Evolutionary conservation across 2,888 invertebrate species (phyloP).

Genomic region (Nemapogon koenigi): DNA sequence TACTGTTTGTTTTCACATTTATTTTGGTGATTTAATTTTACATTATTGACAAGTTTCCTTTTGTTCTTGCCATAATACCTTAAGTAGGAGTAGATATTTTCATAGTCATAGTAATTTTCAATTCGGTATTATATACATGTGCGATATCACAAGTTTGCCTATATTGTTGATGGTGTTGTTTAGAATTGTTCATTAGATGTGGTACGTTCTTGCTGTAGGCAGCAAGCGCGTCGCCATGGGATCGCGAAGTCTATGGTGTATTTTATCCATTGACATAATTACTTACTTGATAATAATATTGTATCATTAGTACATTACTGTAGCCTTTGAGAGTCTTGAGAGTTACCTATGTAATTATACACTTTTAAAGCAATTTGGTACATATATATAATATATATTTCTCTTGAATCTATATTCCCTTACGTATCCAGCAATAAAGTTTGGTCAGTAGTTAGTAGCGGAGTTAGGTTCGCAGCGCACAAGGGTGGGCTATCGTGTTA

Average conservation of each 20-base stretch:
- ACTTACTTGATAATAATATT: slow-evolving; percentile 60
- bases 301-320: slow-evolving; percentile 65
- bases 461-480: slow-evolving; percentile 62
- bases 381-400: slow-evolving; percentile 42
- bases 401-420: slow-evolving; percentile 63
- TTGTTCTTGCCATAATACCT: slow-evolving; percentile 61
- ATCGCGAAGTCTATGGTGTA: slow-evolving; percentile 59
- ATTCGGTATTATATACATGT: slow-evolving; percentile 33
- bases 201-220: slow-evolving; percentile 58
- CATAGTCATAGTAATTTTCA: slow-evolving; percentile 55
- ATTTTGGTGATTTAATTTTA: slow-evolving; percentile 35
- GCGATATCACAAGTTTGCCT: slow-evolving; percentile 57
- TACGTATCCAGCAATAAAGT: slow-evolving; percentile 64
- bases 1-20: slow-evolving; percentile 18
- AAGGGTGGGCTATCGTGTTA: slow-evolving; percentile 61
- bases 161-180: slow-evolving; percentile 44
- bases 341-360: slow-evolving; percentile 56
- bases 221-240: slow-evolving; percentile 55
- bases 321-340: slow-evolving; percentile 62
- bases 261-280: slow-evolving; percentile 59
- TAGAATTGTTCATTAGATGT: slow-evolving; percentile 53
- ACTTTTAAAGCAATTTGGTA: slow-evolving; percentile 40
- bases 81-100: slow-evolving; percentile 54
- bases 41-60: slow-evolving; percentile 31
- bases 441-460: slow-evolving; percentile 43